phyloP scores from a whole-genome alignment of 2,113 vertebrate species.

The Mystacornis crossleyi region DNA sequence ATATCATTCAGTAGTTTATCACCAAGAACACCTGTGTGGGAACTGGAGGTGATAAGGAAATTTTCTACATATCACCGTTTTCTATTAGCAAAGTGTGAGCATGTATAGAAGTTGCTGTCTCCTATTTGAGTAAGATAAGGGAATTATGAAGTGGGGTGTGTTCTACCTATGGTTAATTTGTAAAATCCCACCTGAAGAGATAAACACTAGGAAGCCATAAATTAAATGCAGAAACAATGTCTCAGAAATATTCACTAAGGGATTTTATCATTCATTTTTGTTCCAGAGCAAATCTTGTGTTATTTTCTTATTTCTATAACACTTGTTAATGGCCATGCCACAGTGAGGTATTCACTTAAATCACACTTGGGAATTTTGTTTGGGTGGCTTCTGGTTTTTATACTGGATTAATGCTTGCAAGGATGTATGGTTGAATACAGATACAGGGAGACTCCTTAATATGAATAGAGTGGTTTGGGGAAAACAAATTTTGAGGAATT shows the following conservation, averaged over 20 bases:
- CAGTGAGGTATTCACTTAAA: background rate
- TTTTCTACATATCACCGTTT: conserved; percentile 43
- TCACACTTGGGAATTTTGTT: background rate
- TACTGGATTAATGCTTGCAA: background rate
- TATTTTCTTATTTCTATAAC: background rate
- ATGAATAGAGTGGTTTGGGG: background rate
- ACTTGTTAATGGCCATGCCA: background rate
- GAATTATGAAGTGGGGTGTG: conserved; percentile 67
- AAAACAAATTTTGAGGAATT: background rate
- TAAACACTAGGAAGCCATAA: conserved; percentile 72
- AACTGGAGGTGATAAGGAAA: conserved; percentile 35
- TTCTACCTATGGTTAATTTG: conserved; percentile 54
- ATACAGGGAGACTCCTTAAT: background rate
- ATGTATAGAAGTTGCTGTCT: conserved; percentile 10
- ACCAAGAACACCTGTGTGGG: conserved; percentile 59
- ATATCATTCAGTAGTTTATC: conserved; percentile 72
- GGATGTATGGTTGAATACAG: background rate
- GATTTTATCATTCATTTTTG: background rate
- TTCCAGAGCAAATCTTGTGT: background rate
- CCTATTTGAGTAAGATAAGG: conserved; percentile 77
- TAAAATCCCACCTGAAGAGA: conserved; percentile 69
- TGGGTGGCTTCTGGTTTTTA: background rate
- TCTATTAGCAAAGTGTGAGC: conserved; percentile 66
- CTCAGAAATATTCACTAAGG: background rate
- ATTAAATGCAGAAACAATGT: conserved; percentile 61